phyloP scores from a whole-genome alignment of 2,797 vertebrate genomes.

The Acanthurus tractus region DNA sequence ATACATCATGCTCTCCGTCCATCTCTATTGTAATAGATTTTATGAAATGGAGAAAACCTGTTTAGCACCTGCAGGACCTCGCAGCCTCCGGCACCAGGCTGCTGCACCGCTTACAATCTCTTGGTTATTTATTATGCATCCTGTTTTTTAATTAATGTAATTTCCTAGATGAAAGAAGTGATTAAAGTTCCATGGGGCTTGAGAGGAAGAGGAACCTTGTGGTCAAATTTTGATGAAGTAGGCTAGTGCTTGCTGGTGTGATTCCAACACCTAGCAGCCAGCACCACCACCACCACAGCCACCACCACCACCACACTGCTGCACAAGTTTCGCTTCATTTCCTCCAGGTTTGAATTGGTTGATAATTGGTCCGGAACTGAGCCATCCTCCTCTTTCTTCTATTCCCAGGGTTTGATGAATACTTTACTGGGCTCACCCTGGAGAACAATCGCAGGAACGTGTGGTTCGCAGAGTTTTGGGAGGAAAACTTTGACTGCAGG shows the following conservation, averaged over 20 bases:
- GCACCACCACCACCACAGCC: slow-evolving; percentile 12
- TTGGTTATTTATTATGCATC: slow-evolving; percentile 77
- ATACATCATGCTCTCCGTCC: slow-evolving; percentile 48
- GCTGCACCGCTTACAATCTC: slow-evolving; percentile 54
- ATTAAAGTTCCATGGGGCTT: slow-evolving; percentile 73
- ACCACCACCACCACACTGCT: not conserved
- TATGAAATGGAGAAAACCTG: slow-evolving; percentile 54
- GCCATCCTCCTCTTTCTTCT: slow-evolving; percentile 56
- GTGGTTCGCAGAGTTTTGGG: slow-evolving; percentile 97
- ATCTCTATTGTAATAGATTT: slow-evolving; percentile 51
- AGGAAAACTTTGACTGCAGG: slow-evolving; percentile 96
- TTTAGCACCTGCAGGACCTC: slow-evolving; percentile 55
- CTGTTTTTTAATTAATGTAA: slow-evolving; percentile 81
- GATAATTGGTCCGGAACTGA: slow-evolving; percentile 76
- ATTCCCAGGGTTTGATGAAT: slow-evolving; percentile 91
- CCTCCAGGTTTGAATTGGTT: slow-evolving; percentile 64
- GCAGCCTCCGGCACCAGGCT: slow-evolving; percentile 61
- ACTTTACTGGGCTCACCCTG: slow-evolving; percentile 92
- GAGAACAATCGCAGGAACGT: slow-evolving; percentile 97
- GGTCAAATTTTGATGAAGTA: slow-evolving; percentile 78
- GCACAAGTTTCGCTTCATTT: slow-evolving; percentile 60
- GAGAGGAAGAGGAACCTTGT: slow-evolving; percentile 73
- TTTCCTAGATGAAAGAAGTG: slow-evolving; percentile 81
- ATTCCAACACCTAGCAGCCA: slow-evolving; percentile 58
- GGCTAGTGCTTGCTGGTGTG: slow-evolving; percentile 40